Percentiles rank a stretch among this genome's conserved stretches.
Conservation (phyloP, 2,888 invertebrate genomes). For the Ceraclea dissimilis region DNA sequence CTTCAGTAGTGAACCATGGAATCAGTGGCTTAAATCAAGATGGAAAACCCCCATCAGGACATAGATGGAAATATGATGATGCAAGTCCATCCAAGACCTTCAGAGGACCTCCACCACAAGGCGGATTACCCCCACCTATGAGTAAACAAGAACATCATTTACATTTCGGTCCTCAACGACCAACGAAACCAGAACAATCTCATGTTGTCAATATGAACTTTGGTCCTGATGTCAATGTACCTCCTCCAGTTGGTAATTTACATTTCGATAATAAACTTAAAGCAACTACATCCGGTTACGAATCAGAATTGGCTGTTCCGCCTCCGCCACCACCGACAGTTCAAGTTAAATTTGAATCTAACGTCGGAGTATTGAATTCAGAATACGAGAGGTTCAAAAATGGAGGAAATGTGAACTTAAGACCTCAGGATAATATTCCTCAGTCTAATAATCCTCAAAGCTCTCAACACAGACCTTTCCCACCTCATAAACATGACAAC, state of each 20-base stretch:
- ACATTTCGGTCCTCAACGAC: slow-evolving; percentile 40
- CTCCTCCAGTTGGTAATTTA: slow-evolving; percentile 18
- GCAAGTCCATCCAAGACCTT: slow-evolving; percentile 30
- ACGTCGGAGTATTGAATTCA: slow-evolving; percentile 29
- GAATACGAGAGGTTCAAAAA: slow-evolving; percentile 36
- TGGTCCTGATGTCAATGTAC: slow-evolving; percentile 19
- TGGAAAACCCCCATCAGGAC: slow-evolving; percentile 22
- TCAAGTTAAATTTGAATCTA: slow-evolving; percentile 28
- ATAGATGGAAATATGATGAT: slow-evolving; percentile 25
- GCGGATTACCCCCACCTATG: slow-evolving; percentile 39
- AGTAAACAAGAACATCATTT: slow-evolving; percentile 45
- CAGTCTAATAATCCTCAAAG: slow-evolving; percentile 44
- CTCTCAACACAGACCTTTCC: slow-evolving; percentile 30
- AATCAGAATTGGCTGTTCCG: slow-evolving; percentile 43
- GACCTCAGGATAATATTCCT: slow-evolving; percentile 42
- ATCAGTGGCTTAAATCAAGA: slow-evolving; percentile 22
- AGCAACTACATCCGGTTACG: slow-evolving; percentile 34
- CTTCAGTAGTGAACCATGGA: slow-evolving; percentile 19
- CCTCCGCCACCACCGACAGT: slow-evolving; percentile 44
- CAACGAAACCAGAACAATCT: slow-evolving; percentile 11
- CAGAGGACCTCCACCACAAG: slow-evolving; percentile 29
- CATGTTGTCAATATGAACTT: slow-evolving; percentile 14
- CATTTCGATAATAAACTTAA: slow-evolving; percentile 18
- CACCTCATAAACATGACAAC: slow-evolving; percentile 30
- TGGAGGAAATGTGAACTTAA: slow-evolving; percentile 28